Base-by-base conservation (phyloP, 2,797 vertebrate species). In the Cirrhinus molitorella region DNA sequence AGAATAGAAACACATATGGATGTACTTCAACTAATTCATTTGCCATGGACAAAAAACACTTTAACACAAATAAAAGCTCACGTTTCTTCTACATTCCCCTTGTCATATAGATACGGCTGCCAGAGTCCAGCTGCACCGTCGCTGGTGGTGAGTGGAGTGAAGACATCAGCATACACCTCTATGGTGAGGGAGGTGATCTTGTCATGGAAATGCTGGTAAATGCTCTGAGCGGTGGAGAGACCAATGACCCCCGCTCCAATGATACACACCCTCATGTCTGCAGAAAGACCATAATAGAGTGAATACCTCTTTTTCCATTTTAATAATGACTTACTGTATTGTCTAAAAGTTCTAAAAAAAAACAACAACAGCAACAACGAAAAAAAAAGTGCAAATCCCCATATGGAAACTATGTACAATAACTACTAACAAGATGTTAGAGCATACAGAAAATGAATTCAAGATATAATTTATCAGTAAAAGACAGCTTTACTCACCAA, bases 191-290 rank as follows among this genome's bases (percentile, higher is more conserved):
- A 90, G 2, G 76, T 90, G 79, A 94, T 70, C 2, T 73, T 87
- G 0, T 91, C 59, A 0, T 94, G 93, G 90, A 94, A 97, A 81
- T 85, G 94, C 87, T 99, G 93, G 0, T 96, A 95, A 88, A 99
- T 94, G 92, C 97, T 97, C 88, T 98, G 95, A 75, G 98, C 97
- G 0, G 96, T 95, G 80, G 98, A 98, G 43, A 99, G 94, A 8
- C 98, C 97, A 0, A 97, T 96, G 88, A 99, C 97, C 0, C 98
- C 98, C 0, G 97, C 97, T 74, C 98, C 98, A 0, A 99, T 95
- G 89, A 99, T 67, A 0, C 96, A 96, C 5, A 99, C 95, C 0
- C 93, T 95, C 97, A 99, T 99, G 16, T 83, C 90, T 92, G 87
- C 0, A n/a, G n/a, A n/a, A n/a, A n/a, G n/a, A n/a, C n/a, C n/a